Evolutionary conservation across 2,113 vertebrate species (phyloP).

Genomic region (Takifugu bimaculatus): DNA sequence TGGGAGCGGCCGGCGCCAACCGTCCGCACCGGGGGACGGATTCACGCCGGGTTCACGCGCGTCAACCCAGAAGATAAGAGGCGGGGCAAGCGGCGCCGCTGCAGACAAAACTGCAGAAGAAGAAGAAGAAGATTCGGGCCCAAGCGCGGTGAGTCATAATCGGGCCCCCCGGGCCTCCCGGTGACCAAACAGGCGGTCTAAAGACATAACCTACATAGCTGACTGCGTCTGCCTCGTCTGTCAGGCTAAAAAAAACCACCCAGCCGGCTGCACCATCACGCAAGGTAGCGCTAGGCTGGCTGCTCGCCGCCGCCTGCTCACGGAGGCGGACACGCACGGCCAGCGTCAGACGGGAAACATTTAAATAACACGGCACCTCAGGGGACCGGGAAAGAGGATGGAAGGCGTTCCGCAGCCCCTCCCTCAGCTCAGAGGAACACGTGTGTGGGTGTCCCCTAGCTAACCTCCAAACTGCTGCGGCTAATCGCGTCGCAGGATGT

Average conservation of each 20-base stretch:
- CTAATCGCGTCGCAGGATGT: conserved; percentile 48
- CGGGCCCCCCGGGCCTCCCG: conserved; percentile 7
- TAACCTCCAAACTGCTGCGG: conserved; percentile 35
- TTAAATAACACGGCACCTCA: conserved; percentile 53
- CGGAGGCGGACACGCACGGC: conserved; percentile 34
- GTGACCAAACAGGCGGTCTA: conserved; percentile 13
- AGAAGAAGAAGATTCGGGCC: not conserved
- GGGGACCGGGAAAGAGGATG: conserved; percentile 34
- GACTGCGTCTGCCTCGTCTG: conserved; percentile 20
- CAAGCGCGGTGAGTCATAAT: conserved; percentile 25
- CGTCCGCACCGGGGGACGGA: too few relatives aligned
- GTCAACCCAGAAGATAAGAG: too few relatives aligned
- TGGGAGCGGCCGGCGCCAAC: too few relatives aligned
- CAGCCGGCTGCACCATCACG: not conserved
- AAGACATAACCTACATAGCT: conserved; percentile 41
- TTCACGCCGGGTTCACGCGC: too few relatives aligned
- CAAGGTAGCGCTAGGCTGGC: not conserved
- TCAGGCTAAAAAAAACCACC: conserved; percentile 10
- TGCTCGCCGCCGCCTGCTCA: conserved; percentile 7
- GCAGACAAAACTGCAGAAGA: not conserved
- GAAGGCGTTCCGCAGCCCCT: conserved; percentile 43
- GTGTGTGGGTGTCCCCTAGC: conserved; percentile 27
- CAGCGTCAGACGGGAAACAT: conserved; percentile 57
- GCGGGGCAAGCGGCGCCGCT: too few relatives aligned
- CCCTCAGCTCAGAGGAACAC: conserved; percentile 3